Base-by-base conservation (phyloP, 2,113 vertebrate genomes). In the Pycnonotus jocosus region DNA sequence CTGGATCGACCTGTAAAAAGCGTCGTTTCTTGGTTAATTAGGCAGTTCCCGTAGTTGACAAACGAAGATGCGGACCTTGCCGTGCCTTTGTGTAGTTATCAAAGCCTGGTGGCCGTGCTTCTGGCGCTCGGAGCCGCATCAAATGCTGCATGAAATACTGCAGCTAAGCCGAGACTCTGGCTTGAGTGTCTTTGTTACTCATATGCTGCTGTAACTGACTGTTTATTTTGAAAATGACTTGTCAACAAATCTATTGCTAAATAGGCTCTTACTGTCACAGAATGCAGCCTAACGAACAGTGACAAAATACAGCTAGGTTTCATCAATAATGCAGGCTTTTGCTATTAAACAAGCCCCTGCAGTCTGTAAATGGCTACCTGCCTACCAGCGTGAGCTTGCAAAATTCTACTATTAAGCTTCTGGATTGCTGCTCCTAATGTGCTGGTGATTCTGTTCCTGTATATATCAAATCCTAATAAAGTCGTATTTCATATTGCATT, bases 381-480 rank as follows among this genome's bases (percentile, higher is more conserved):
- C 56, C 78, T 68, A 44, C 33, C 30, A 44, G 11, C 8, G 3
- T 74, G 70, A 93, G 51, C 70, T n/a, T 72, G 81, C 66, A 77
- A 2, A 74, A 82, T 65, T 45, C 60, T 33, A 3, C 4, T 58
- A 1, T 33, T 77, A 47, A 50, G 37, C 6, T 70, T 57, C 50
- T 38, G 12, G 15, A 20, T 83, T 11, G 10, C 20, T 64, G 0
- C 7, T 45, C 9, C 21, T 38, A 0, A 7, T 3, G 5, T 54
- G 35, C 30, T 31, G 4, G 9, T 56, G 38, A 14, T 64, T 85
- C 28, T 17, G 24, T 50, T 53, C 37, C 3, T 42, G 7, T 23
- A 18, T 21, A 2, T 45, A 19, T 58, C 30, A 61, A 5, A 60
- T 86, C 10, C 58, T 57, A 21, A 13, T 48, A 6, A 15, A 61